phyloP scores from a whole-genome alignment of 2,888 invertebrate species.

The Rotaria socialis region DNA sequence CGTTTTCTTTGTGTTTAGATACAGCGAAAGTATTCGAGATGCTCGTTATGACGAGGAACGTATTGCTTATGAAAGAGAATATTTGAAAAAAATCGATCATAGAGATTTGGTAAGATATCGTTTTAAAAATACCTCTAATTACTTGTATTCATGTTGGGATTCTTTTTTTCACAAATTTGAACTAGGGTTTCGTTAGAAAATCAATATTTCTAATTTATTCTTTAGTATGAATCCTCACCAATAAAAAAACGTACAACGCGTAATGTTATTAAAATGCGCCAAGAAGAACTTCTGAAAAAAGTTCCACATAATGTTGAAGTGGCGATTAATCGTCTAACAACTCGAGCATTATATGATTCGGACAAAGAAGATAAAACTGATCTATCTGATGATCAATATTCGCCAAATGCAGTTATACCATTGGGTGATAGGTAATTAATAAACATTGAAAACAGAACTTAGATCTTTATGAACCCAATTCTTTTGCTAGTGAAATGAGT shows the following conservation, averaged over 20 bases:
- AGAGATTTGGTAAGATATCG: not conserved
- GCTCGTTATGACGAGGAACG: conserved; percentile 48
- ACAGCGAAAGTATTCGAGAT: conserved; percentile 37
- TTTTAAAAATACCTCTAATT: no score
- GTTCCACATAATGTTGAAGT: conserved; percentile 51
- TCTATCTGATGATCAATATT: conserved; percentile 32
- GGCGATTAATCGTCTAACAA: conserved; percentile 54
- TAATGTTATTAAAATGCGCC: conserved; percentile 3
- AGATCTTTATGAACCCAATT: not conserved
- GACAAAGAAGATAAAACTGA: conserved; percentile 36
- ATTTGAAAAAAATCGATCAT: conserved; percentile 32
- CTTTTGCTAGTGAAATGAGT: conserved; percentile 12
- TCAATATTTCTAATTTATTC: not conserved
- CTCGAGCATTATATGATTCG: conserved; percentile 59
- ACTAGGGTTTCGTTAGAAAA: no score
- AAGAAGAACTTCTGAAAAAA: conserved; percentile 34
- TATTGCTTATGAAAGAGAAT: conserved; percentile 44
- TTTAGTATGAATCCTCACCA: not conserved
- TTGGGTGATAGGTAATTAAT: not conserved
- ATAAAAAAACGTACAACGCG: conserved; percentile 35
- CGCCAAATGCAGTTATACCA: not conserved
- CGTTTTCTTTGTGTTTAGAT: not conserved
- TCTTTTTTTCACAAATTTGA: no score
- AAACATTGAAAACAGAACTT: not conserved
- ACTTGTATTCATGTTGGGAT: no score